These are phyloP conservation scores for Caenorhabditis becei DNA, from an alignment of 2,888 invertebrate genomes.

Conservation along the genomic window DNA sequence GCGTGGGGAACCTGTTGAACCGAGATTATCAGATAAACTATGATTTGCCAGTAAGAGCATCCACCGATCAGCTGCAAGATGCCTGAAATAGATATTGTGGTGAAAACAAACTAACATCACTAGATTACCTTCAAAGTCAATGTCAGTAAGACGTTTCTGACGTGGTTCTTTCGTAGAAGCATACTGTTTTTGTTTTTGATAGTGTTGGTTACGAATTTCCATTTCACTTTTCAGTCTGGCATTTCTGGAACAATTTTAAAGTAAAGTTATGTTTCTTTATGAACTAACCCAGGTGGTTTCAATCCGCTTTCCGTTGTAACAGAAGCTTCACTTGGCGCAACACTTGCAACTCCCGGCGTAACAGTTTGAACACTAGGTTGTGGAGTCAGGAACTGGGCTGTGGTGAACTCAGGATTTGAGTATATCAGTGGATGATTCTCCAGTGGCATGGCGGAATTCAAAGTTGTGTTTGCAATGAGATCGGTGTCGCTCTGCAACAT, in stretches of 20 bases:
- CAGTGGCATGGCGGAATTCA: background rate
- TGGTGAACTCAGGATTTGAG: slow-evolving; percentile 61
- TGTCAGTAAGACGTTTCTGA: slow-evolving; percentile 60
- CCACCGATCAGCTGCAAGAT: slow-evolving; percentile 81
- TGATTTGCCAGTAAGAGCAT: slow-evolving; percentile 80
- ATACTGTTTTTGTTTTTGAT: slow-evolving; percentile 70
- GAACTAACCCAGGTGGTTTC: slow-evolving; percentile 38
- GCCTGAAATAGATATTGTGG: slow-evolving; percentile 61
- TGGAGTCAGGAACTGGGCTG: slow-evolving; percentile 29
- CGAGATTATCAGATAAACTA: slow-evolving; percentile 80
- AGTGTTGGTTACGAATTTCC: slow-evolving; percentile 72
- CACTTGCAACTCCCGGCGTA: slow-evolving; percentile 33
- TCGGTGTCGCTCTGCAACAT: slow-evolving; percentile 67
- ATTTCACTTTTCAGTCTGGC: slow-evolving; percentile 65
- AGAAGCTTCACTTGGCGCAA: slow-evolving; percentile 55
- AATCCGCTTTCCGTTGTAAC: slow-evolving; percentile 28
- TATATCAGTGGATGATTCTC: slow-evolving; percentile 64
- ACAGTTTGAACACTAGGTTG: slow-evolving; percentile 21
- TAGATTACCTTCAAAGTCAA: slow-evolving; percentile 71
- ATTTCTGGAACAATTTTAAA: slow-evolving; percentile 30
- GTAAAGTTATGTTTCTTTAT: background rate
- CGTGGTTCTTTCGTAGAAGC: slow-evolving; percentile 52
- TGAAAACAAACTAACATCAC: background rate
- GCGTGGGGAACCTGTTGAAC: slow-evolving; percentile 80
- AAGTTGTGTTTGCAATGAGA: slow-evolving; percentile 44